These are phyloP conservation scores for Cotesia chilonis DNA, from an alignment of 1,140 invertebrate species.

Conservation along the genomic window DNA sequence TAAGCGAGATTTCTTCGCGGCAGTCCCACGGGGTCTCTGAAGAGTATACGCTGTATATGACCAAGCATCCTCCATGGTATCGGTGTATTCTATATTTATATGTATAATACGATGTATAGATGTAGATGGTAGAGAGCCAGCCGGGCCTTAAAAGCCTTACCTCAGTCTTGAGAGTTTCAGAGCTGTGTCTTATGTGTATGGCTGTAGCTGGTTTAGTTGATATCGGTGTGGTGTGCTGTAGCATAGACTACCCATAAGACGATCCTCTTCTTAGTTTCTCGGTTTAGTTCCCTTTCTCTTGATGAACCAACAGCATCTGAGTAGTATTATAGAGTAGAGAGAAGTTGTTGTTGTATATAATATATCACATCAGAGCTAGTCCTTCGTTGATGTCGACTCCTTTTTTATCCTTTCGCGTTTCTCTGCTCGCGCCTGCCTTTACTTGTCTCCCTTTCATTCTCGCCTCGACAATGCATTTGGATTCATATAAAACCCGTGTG, in stretches of 20 bases:
- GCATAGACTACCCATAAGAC: background rate
- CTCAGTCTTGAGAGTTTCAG: background rate
- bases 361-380: background rate
- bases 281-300: slow-evolving; percentile 38
- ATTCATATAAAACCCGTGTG: slow-evolving; percentile 34
- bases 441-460: slow-evolving; percentile 35
- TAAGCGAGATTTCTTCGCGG: slow-evolving; percentile 44
- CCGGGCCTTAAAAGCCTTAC: slow-evolving; percentile 25
- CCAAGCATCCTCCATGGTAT: background rate
- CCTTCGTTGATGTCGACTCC: slow-evolving; percentile 18
- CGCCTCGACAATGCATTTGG: slow-evolving; percentile 37
- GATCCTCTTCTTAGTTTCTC: slow-evolving; percentile 40
- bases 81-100: slow-evolving; percentile 12
- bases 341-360: slow-evolving; percentile 5
- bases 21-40: slow-evolving; percentile 55
- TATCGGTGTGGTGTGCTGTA: background rate
- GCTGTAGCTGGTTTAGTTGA: background rate
- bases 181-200: background rate
- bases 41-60: slow-evolving; percentile 13
- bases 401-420: slow-evolving; percentile 19
- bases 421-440: slow-evolving; percentile 24
- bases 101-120: background rate
- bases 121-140: slow-evolving; percentile 2
- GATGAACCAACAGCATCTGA: too few relatives aligned
- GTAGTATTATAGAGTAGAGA: too few relatives aligned